These are phyloP conservation scores for Poecilus cupreus DNA, from an alignment of 2,888 invertebrate species.

Conservation along the genomic window DNA sequence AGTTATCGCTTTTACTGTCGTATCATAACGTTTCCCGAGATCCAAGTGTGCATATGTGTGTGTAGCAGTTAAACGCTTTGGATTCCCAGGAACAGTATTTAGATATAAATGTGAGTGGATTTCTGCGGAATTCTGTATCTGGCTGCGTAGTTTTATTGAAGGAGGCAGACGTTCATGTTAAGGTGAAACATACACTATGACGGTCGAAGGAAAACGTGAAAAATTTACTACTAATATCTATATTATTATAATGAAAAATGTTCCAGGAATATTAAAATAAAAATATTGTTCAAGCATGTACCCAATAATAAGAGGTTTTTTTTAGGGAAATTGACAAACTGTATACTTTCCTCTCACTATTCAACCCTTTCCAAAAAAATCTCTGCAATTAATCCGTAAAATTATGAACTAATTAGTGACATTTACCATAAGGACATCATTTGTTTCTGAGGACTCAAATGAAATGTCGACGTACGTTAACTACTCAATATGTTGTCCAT, in stretches of 20 bases:
- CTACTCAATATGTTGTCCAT: not conserved
- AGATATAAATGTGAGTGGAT: no score
- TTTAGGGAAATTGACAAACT: not conserved
- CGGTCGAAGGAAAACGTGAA: not conserved
- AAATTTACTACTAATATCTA: not conserved
- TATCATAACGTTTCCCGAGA: no score
- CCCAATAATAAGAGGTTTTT: no score
- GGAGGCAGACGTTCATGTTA: no score
- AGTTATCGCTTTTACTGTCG: not conserved
- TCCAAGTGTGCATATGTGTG: no score
- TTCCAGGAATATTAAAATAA: no score
- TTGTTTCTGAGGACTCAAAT: not conserved
- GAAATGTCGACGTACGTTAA: not conserved
- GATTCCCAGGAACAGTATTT: no score
- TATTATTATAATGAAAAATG: no score
- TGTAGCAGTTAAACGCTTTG: not conserved
- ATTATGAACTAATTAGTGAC: not conserved
- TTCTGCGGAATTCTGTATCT: no score
- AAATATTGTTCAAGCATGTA: not conserved
- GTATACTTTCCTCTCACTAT: slow-evolving; percentile 1
- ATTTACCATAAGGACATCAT: not conserved
- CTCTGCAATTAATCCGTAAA: slow-evolving; percentile 6
- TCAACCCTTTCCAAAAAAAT: slow-evolving; percentile 47
- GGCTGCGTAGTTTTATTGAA: no score
- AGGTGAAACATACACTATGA: no score